Base-by-base conservation (phyloP, 2,113 vertebrate genomes). In the Agelaius tricolor region DNA sequence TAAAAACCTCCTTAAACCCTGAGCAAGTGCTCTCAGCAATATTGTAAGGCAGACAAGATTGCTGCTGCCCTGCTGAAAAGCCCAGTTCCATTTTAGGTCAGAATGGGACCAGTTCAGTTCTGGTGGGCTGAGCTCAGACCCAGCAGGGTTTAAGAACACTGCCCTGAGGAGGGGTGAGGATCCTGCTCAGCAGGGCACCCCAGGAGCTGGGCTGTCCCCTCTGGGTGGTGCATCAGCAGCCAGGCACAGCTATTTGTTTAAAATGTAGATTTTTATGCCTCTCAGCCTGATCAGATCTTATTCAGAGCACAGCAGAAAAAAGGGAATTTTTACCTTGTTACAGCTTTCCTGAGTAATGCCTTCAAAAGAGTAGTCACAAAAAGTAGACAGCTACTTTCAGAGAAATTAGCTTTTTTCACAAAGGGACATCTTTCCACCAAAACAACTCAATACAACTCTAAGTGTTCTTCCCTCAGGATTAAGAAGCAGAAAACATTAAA, bases 151-250 rank as follows among this genome's bases (percentile, higher is more conserved):
- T 31, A 43, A 35, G 31, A 46, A 28, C 69, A 7, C 23, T 26
- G 47, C 37, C 37, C 61, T 19, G 47, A 1, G 10, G 1, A 71
- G 46, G 37, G 9, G 16, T 2, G 12, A 77, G 84, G 17, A 41
- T 33, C 15, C 62, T 47, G 62, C 59, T 57, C 8, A 1, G 62
- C 0, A 0, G 35, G 52, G 11, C 68, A n/a, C 39, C 33, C 2
- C 5, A 15, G 58, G 27, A 47, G 73, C 71, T 71, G 55, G 0
- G 59, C 30, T 68, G 65, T 3, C 44, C 54, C 35, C 68, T 79
- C 88, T 8, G 78, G 35, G 18, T 19, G 51, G 12, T 7, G 27
- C 9, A 9, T 31, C 26, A 68, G 21, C 47, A 81, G 83, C 54
- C 76, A 24, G 4, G 15, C 54, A n/a, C 5, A 1, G 59, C 33